These are phyloP conservation scores for Emydoidea blandingii DNA, from an alignment of 2,797 vertebrate species.

Conservation along the genomic window DNA sequence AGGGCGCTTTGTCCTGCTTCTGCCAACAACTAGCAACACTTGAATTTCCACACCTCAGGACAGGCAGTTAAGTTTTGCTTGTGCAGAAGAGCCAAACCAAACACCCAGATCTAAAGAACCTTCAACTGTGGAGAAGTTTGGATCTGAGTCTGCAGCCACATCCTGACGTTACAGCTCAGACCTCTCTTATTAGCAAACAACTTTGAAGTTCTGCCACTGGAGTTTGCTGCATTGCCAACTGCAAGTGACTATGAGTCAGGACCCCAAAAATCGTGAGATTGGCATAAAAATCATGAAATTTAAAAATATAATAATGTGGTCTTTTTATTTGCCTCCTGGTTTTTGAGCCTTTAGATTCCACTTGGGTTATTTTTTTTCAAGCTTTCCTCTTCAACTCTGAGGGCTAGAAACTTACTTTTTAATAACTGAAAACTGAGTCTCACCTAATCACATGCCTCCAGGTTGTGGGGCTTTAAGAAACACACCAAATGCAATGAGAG, in stretches of 20 bases:
- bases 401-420: background rate
- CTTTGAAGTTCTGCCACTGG: background rate
- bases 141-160: background rate
- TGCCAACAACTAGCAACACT: slow-evolving; percentile 33
- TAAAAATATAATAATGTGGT: fast-evolving
- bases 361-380: background rate
- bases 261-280: background rate
- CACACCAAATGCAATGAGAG: background rate
- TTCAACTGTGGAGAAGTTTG: background rate
- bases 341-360: background rate
- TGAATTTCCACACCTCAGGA: slow-evolving; percentile 47
- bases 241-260: background rate
- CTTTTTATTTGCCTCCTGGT: background rate
- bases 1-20: background rate
- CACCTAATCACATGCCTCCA: background rate
- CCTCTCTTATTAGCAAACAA: background rate
- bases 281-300: background rate
- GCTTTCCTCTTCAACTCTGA: background rate
- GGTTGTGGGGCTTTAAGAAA: background rate
- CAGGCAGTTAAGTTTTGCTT: slow-evolving; percentile 30
- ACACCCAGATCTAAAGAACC: fast-evolving
- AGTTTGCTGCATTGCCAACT: background rate
- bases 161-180: background rate
- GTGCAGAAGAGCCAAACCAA: background rate
- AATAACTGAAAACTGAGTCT: background rate